Base-by-base conservation (phyloP, 2,888 invertebrate species). In the Drosophila antonietae region DNA sequence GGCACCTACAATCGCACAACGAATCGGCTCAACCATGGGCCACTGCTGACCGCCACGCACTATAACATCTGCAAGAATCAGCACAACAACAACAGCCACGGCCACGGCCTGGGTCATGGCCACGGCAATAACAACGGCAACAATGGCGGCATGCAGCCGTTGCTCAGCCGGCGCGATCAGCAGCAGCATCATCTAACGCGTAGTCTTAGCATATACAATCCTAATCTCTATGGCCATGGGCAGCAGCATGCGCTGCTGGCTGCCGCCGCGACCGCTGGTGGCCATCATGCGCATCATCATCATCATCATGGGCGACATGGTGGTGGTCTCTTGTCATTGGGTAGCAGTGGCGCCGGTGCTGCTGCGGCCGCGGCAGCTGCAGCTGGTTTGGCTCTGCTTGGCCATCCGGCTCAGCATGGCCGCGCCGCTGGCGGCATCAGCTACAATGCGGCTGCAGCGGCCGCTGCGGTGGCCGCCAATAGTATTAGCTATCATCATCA, bases 401-500 rank as follows among this genome's bases (percentile, higher is more conserved):
- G 89, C 12, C 88, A 78, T 64, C 70, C 86, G 47, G 68, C 74
- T 56, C 78, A 78, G 58, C 90, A 83, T 65, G 66, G 56, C 3
- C 79, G 69, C 43, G 70, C 65, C 60, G 39, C 35, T 23, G 52
- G 74, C 60, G 71, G 65, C 51, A 63, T 82, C 78, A 76, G 75
- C 69, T 83, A 80, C 47, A 77, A 76, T 68, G 81, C 81, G 56
- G 83, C 80, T 59, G 85, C 80, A 59, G 80, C 82, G 56, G 82
- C 81, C 12, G 78, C 83, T 20, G 85, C 89, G 28, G 90, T 85
- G 59, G 88, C 91, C 28, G 84, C 83, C 57, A 90, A 85, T 88
- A 91, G 85, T 90, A 78, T 91, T 80, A 90, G 80, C 81, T 89
- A 83, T 82, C 85, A 88, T 73, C 90, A 91, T 75, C 89, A 90